phyloP scores from a whole-genome alignment of 2,113 vertebrate genomes.

The Eublepharis macularius region DNA sequence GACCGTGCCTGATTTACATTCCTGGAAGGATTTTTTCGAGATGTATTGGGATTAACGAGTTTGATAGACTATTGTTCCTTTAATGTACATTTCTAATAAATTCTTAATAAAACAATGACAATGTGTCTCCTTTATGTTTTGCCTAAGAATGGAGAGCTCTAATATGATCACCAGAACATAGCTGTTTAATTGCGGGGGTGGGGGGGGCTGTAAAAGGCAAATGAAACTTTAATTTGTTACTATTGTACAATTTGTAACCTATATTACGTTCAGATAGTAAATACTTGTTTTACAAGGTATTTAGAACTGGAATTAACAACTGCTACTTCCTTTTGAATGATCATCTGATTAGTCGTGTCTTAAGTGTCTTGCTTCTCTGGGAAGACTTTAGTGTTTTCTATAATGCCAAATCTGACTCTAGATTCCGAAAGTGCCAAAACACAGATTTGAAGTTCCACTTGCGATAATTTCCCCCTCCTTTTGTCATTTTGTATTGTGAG shows the following conservation, averaged over 20 bases:
- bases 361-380: constrained; percentile 22
- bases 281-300: not conserved
- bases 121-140: not conserved
- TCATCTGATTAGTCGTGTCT: no score
- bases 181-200: no score
- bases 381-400: constrained; percentile 29
- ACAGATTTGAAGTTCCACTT: constrained; percentile 44
- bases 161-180: not conserved
- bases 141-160: not conserved
- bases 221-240: not conserved
- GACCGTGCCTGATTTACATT: not conserved
- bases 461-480: not conserved
- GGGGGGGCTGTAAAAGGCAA: no score
- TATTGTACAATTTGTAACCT: not conserved
- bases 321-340: not conserved
- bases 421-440: not conserved
- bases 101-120: not conserved
- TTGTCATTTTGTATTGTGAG: constrained; percentile 38
- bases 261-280: not conserved
- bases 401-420: constrained; percentile 28
- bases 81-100: not conserved
- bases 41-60: not conserved
- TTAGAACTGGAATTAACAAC: not conserved
- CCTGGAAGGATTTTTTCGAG: not conserved
- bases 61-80: no score